These are phyloP conservation scores for Oryzias woworae DNA, from an alignment of 2,113 vertebrate species.

Conservation along the genomic window DNA sequence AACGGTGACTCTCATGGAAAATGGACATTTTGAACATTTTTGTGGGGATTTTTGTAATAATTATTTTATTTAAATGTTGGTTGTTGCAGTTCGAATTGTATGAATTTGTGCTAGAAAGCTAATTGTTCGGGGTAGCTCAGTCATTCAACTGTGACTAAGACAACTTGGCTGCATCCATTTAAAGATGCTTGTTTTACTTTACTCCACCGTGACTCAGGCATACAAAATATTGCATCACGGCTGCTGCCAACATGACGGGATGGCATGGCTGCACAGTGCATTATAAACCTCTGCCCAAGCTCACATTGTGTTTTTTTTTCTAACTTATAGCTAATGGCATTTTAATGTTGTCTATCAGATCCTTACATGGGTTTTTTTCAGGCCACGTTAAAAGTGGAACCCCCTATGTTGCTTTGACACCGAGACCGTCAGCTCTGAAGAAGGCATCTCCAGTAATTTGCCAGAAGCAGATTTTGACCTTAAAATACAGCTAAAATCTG, in stretches of 20 bases:
- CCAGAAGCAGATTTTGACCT: too few species aligned
- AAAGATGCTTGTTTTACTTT: background rate
- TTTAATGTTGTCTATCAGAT: conserved; percentile 3
- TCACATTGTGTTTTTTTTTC: background rate
- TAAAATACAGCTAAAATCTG: too few species aligned
- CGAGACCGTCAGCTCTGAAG: background rate
- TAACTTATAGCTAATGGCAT: conserved; percentile 10
- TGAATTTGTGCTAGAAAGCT: background rate
- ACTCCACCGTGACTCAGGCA: background rate
- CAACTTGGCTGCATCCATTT: background rate
- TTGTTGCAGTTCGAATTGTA: background rate
- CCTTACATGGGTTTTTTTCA: background rate
- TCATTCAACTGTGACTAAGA: conserved; percentile 11
- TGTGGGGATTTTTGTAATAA: background rate
- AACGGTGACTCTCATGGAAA: conserved; percentile 1
- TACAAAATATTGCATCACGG: conserved; percentile 1
- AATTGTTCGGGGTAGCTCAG: conserved; percentile 11
- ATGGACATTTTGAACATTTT: too few species aligned
- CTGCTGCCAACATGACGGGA: background rate
- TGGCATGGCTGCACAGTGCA: background rate
- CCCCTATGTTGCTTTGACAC: background rate
- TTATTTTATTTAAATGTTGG: background rate
- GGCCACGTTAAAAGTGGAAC: background rate
- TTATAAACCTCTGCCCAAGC: background rate
- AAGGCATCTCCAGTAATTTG: too few species aligned